Percentiles rank a stretch among this genome's conserved stretches.
These are phyloP conservation scores for Abrostola triplasia DNA, from an alignment of 2,888 invertebrate species.

Conservation along the genomic window DNA sequence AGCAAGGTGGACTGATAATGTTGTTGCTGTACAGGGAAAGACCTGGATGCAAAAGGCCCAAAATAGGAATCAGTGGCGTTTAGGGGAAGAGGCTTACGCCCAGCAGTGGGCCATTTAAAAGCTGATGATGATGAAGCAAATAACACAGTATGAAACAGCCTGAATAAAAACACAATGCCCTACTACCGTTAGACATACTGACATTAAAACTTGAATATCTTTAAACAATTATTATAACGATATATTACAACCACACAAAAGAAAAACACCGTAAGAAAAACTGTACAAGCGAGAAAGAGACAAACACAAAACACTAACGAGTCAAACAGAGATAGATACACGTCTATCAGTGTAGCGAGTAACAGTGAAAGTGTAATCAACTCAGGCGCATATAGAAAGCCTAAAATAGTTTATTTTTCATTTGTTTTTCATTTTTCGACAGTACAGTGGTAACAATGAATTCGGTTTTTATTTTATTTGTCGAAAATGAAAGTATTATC, in stretches of 20 bases:
- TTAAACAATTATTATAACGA: slow-evolving; percentile 17
- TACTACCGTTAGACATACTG: slow-evolving; percentile 17
- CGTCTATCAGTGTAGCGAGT: slow-evolving; percentile 22
- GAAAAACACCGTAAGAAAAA: slow-evolving; percentile 32
- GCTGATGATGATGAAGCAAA: too few species aligned
- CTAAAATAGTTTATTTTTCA: slow-evolving; percentile 56
- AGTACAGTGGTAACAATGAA: slow-evolving; percentile 60
- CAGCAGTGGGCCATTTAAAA: too few species aligned
- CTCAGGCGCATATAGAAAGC: slow-evolving; percentile 63
- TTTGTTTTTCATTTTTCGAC: slow-evolving; percentile 57
- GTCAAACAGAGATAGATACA: slow-evolving; percentile 45
- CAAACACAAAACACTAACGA: not conserved
- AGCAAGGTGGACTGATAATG: too few species aligned
- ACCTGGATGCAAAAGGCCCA: too few species aligned
- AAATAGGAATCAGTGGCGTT: too few species aligned
- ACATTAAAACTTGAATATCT: slow-evolving; percentile 23
- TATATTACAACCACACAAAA: slow-evolving; percentile 23
- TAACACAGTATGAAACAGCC: too few species aligned
- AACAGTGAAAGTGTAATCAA: slow-evolving; percentile 68
- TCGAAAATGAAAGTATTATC: slow-evolving; percentile 73
- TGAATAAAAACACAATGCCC: not conserved
- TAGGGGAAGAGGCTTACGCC: too few species aligned
- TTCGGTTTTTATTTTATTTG: slow-evolving; percentile 58
- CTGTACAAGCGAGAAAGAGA: slow-evolving; percentile 21
- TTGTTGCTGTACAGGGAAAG: too few species aligned